Base-by-base conservation (phyloP, 1,140 invertebrate genomes). In the Pissodes strobi region DNA sequence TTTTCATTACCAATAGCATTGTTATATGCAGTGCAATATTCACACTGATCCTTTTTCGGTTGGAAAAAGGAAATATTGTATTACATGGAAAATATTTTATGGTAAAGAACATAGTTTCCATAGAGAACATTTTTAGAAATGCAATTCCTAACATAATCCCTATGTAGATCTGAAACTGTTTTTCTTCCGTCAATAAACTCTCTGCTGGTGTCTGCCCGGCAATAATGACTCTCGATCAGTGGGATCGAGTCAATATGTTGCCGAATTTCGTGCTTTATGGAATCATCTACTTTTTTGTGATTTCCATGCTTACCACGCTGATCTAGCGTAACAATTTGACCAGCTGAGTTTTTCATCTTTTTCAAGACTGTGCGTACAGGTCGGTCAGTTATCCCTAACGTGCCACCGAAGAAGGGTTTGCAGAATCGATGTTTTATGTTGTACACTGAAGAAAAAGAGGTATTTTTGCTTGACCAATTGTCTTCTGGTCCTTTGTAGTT, bases 1-100 rank as follows among this genome's bases (percentile, higher is more conserved):
- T 72, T 74, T 43, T 70, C 64, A 45, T 72, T 61, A 38, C 52
- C 57, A 6, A 63, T 63, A 9, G 63, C 43, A 64, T 74, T 72
- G 39, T 77, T 71, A 41, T 66, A 76, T 8, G 64, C 65, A 49
- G 68, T 25, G 66, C 79, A 79, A 9, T 64, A 5, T 56, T 79
- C 74, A 64, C 78, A 80, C 41, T 74, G 72, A 67, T 80, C 77
- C 30, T 70, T 70, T 62, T 72, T 70, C 17, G 72, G 66, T 10
- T n/a, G n/a, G 41, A 72, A 75, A 67, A 78, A 78, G 52, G 56
- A 39, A 17, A 78, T 63, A 72, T 79, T 76, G 63, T 66, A 78
- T 58, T 77, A 34, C 25, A 25, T 66, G 27, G 64, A 75, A 67
- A 76, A 78, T 46, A 76, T 67, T 27, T 71, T 67, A 46, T 70